Evolutionary conservation across 2,797 vertebrate species (phyloP).

Genomic region (Argyrosomus regius): DNA sequence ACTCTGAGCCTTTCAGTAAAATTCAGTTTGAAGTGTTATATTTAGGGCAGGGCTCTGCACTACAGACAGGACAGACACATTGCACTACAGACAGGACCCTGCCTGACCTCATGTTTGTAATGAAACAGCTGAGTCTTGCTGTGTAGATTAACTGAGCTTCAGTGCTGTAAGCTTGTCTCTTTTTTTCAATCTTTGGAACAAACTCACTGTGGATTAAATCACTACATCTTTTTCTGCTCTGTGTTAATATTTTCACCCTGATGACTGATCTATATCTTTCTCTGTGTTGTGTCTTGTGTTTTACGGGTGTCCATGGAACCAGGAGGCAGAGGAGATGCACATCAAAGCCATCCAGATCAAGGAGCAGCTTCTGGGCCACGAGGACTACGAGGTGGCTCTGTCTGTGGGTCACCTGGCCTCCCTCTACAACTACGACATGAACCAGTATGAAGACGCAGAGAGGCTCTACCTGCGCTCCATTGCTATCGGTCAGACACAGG

Average conservation of each 20-base stretch:
- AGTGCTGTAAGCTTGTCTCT: too few species aligned
- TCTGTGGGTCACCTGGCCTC: slow-evolving; percentile 98
- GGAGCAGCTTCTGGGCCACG: slow-evolving; percentile 98
- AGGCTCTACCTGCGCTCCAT: slow-evolving; percentile 98
- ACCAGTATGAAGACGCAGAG: slow-evolving; percentile 98
- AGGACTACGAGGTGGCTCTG: slow-evolving; percentile 98
- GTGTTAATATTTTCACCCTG: neutral
- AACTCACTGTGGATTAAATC: too few species aligned
- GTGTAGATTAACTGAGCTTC: too few species aligned
- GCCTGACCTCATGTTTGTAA: too few species aligned
- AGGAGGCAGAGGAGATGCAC: slow-evolving; percentile 99
- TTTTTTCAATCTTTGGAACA: too few species aligned
- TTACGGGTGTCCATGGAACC: neutral
- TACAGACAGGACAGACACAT: too few species aligned
- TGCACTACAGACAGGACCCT: too few species aligned
- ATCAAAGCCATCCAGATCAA: slow-evolving; percentile 99
- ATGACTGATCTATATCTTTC: neutral
- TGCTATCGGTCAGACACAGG: slow-evolving; percentile 91
- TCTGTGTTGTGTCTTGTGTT: neutral
- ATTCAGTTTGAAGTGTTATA: too few species aligned
- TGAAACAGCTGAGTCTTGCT: too few species aligned
- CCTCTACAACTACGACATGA: slow-evolving; percentile 99
- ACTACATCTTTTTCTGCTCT: neutral
- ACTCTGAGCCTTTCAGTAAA: too few species aligned
- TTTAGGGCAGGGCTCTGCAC: too few species aligned